Evolutionary conservation across 1,140 invertebrate genomes (phyloP).

Genomic region (Orussus abietinus): DNA sequence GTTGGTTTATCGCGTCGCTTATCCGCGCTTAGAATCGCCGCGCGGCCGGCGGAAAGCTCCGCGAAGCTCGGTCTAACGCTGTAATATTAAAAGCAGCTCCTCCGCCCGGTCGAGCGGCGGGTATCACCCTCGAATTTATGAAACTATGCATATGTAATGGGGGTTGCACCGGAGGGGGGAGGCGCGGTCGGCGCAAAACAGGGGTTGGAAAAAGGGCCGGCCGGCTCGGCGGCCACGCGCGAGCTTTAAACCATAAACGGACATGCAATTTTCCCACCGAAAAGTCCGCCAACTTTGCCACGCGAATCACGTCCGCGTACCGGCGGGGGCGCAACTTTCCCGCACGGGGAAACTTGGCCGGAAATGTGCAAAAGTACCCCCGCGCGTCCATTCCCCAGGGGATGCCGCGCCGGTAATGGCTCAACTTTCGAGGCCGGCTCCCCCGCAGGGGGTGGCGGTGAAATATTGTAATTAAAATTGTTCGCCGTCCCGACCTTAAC

Average conservation of each 20-base stretch:
- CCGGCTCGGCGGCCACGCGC: too few species aligned
- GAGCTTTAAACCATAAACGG: too few species aligned
- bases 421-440: slow-evolving; percentile 25
- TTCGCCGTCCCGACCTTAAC: slow-evolving; percentile 14
- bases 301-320: slow-evolving; percentile 28
- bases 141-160: slow-evolving; percentile 42
- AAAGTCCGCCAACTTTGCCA: slow-evolving; percentile 20
- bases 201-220: too few species aligned
- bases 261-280: slow-evolving; percentile 14
- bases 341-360: slow-evolving; percentile 21
- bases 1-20: too few species aligned
- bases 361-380: neutral
- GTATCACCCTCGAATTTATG: slow-evolving; percentile 26
- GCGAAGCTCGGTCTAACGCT: neutral
- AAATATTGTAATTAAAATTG: slow-evolving; percentile 38
- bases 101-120: neutral
- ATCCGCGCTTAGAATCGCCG: too few species aligned
- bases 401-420: slow-evolving; percentile 18
- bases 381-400: neutral
- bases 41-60: too few species aligned
- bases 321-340: slow-evolving; percentile 16
- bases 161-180: too few species aligned
- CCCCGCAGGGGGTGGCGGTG: slow-evolving; percentile 6
- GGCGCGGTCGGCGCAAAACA: too few species aligned
- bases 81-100: slow-evolving; percentile 5